These are phyloP conservation scores for Dryocosmus kuriphilus DNA, from an alignment of 2,888 invertebrate genomes.

Conservation along the genomic window DNA sequence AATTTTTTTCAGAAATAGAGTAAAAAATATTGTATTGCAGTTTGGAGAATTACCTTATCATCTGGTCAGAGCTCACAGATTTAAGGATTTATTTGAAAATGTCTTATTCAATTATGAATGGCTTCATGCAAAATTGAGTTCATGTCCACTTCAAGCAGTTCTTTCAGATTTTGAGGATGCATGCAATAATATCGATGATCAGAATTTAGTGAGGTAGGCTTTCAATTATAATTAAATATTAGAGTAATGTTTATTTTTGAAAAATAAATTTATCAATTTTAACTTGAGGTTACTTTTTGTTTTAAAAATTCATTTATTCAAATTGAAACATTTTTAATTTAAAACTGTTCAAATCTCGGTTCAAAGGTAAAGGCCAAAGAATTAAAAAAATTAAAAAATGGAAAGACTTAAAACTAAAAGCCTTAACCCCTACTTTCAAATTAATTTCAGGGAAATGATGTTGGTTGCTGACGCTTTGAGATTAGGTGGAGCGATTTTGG, in stretches of 20 bases:
- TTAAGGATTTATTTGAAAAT: slow-evolving; percentile 92
- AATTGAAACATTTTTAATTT: too few relatives aligned
- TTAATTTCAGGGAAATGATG: slow-evolving; percentile 86
- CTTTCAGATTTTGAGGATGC: slow-evolving; percentile 98
- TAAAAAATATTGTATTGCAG: slow-evolving; percentile 76
- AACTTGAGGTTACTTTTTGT: too few relatives aligned
- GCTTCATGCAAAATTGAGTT: slow-evolving; percentile 96
- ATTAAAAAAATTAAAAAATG: neutral
- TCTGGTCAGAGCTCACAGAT: slow-evolving; percentile 92
- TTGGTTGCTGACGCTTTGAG: slow-evolving; percentile 95
- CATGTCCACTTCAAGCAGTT: slow-evolving; percentile 96
- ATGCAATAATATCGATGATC: slow-evolving; percentile 87
- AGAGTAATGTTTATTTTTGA: neutral
- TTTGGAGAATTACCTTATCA: slow-evolving; percentile 98
- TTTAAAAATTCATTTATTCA: too few relatives aligned
- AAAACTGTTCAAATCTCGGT: too few relatives aligned
- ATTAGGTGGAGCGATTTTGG: slow-evolving; percentile 95
- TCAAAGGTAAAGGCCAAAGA: too few relatives aligned
- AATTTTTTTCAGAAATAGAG: neutral
- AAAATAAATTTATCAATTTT: too few relatives aligned
- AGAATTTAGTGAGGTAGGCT: slow-evolving; percentile 86
- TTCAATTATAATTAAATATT: slow-evolving; percentile 3
- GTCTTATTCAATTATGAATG: slow-evolving; percentile 98
- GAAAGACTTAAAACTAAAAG: too few relatives aligned
- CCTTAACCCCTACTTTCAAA: neutral